These are phyloP conservation scores for Rhinopomastus cyanomelas DNA, from an alignment of 2,113 vertebrate genomes.

Conservation along the genomic window DNA sequence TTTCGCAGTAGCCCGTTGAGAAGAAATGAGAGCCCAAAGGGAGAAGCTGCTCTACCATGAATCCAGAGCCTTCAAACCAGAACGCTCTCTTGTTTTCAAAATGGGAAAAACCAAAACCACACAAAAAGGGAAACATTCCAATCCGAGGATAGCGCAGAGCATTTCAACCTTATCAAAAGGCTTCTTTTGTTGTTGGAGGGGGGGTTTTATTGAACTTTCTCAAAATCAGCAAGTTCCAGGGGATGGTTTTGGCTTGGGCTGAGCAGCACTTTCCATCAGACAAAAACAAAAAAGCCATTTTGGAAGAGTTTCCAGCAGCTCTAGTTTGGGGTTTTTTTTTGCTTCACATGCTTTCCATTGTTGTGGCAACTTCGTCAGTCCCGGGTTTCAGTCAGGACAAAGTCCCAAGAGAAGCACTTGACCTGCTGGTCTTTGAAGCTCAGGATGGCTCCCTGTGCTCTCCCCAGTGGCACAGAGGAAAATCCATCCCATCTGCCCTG, in stretches of 20 bases:
- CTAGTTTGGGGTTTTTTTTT: neutral
- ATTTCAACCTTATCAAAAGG: neutral
- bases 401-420: neutral
- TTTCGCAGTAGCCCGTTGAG: neutral
- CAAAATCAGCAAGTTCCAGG: conserved; percentile 53
- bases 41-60: neutral
- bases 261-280: conserved; percentile 26
- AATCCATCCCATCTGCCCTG: neutral
- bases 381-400: neutral
- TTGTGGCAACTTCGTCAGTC: conserved; percentile 6
- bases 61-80: neutral
- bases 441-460: neutral
- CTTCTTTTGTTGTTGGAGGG: neutral
- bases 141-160: neutral
- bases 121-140: neutral
- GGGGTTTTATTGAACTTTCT: neutral
- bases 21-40: neutral
- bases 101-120: neutral
- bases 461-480: neutral
- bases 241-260: conserved; percentile 22
- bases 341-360: conserved; percentile 30
- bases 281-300: neutral
- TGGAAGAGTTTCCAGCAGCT: neutral
- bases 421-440: neutral
- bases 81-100: neutral